Evolutionary conservation across 2,888 invertebrate species (phyloP), one percentile per base, ranked within the genome.

Genomic region (Pseudococcus viburni): DNA sequence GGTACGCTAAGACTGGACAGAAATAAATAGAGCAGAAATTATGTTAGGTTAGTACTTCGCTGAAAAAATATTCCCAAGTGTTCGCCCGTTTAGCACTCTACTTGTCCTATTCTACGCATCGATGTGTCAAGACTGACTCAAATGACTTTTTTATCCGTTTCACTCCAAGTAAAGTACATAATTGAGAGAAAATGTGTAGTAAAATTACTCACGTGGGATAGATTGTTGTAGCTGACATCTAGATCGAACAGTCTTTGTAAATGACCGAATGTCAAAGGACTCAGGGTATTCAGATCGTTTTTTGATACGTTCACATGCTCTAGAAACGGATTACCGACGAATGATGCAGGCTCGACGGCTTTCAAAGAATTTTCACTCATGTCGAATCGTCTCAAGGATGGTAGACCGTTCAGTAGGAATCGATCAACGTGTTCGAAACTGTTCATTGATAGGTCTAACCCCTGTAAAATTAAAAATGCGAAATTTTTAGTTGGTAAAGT

Each of bases 381-480:
- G 92, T 97, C 96, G 17, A 97, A 92, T 89, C 95, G 94, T 89
- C 96, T 92, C 84, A 97, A 91, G 0, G 95, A 95, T 22, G 96
- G 96, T 86, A 96, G 91, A 90, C 96, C 96, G 12, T 94, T 94
- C 59, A 96, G 91, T n/a, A 96, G 92, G 88, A 94, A 93, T 0
- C 95, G 94, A 90, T 96, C 95, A 22, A 97, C 91, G 26, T 94
- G 93, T 89, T 94, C 93, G 90, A 96, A 95, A 89, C 94, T 94
- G 91, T 97, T 97, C 89, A 93, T 93, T 0, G 96, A 95, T 59
- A 97, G 92, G 92, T 97, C 97, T 89, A 97, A 92, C 0, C 97
- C 97, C 92, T 93, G 91, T 85, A 90, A 90, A 86, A 86, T 33
- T 2, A 33, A 33, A 1, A 33, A 33, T 2, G 26, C 3, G 26